Evolutionary conservation across 2,797 vertebrate species (phyloP).

Genomic region (Oreochromis grahami): DNA sequence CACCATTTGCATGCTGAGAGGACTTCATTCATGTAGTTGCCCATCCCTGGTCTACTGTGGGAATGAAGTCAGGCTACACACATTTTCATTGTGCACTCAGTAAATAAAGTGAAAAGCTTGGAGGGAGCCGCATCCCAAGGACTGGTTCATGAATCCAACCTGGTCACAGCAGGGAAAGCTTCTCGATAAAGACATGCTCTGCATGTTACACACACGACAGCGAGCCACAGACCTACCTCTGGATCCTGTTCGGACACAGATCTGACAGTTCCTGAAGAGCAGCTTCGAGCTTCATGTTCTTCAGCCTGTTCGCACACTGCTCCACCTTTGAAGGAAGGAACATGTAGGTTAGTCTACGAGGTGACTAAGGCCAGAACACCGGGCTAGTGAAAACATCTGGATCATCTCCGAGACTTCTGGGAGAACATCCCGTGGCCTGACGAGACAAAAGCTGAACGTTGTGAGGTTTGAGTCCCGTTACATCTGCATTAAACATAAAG

Average conservation of each 20-base stretch:
- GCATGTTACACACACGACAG: background rate
- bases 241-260: conserved; percentile 60
- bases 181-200: background rate
- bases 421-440: background rate
- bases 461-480: background rate
- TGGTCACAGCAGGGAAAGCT: background rate
- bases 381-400: fast-evolving
- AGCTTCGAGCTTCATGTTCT: conserved; percentile 70
- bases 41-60: background rate
- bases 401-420: background rate
- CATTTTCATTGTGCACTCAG: background rate
- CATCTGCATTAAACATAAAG: background rate
- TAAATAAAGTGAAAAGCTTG: background rate
- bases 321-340: conserved; percentile 63
- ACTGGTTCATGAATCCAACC: background rate
- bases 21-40: background rate
- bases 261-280: conserved; percentile 63
- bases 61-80: background rate
- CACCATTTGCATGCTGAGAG: background rate
- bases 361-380: background rate
- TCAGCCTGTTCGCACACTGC: conserved; percentile 76
- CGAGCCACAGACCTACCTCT: conserved; percentile 51
- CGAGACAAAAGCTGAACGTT: background rate
- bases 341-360: background rate
- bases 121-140: background rate